Evolutionary conservation across 1,140 invertebrate species (phyloP).

Genomic region (Eurosta solidaginis): DNA sequence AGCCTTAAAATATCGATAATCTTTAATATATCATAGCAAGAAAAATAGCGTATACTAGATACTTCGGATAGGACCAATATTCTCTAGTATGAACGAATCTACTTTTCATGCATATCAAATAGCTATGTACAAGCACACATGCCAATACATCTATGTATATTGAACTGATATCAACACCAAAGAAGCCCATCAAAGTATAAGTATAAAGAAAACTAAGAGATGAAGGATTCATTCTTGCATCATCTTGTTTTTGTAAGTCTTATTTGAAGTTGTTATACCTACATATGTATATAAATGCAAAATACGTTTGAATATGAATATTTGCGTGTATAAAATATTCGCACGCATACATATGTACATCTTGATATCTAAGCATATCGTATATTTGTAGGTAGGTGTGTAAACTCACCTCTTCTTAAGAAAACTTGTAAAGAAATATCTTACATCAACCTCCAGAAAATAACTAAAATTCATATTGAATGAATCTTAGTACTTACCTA

Average conservation of each 20-base stretch:
- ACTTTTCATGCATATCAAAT: too few species aligned
- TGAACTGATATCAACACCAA: background rate
- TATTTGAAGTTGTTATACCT: background rate
- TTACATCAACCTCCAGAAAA: background rate
- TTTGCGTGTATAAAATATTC: background rate
- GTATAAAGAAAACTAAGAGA: background rate
- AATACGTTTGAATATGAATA: background rate
- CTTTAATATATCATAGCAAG: too few species aligned
- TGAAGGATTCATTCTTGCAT: background rate
- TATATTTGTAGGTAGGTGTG: background rate
- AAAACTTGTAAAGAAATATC: background rate
- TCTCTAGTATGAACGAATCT: too few species aligned
- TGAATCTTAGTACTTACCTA: conserved; percentile 2
- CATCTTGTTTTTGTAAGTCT: background rate
- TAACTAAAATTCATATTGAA: conserved; percentile 5
- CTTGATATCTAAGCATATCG: background rate
- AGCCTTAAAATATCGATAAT: too few species aligned
- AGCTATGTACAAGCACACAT: background rate
- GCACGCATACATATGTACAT: background rate
- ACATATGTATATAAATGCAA: background rate
- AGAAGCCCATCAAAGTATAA: background rate
- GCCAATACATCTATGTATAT: background rate
- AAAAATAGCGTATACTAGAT: too few species aligned
- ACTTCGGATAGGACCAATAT: too few species aligned
- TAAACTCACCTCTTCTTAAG: background rate